These are phyloP conservation scores for Mylabris phalerata DNA, from an alignment of 1,140 invertebrate genomes.

Conservation along the genomic window DNA sequence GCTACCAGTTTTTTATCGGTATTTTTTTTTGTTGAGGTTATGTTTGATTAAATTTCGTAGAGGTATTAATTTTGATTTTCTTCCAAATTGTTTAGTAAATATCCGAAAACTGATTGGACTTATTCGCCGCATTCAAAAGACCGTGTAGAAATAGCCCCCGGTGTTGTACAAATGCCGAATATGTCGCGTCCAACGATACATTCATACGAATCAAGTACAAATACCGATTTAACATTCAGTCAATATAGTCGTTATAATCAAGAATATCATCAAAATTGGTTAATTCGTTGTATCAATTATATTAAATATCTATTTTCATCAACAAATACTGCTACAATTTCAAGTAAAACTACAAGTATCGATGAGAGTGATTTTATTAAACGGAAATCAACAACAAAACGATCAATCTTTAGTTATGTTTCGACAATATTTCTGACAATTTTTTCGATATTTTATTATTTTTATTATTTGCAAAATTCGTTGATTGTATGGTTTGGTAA, in stretches of 20 bases:
- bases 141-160: conserved; percentile 67
- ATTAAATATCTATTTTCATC: background rate
- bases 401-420: background rate
- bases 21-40: too few species aligned
- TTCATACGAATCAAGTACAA: conserved; percentile 23
- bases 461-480: conserved; percentile 11
- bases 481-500: conserved; percentile 11
- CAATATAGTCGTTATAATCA: background rate
- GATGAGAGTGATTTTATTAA: background rate
- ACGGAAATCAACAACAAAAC: background rate
- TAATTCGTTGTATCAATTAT: background rate
- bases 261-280: background rate
- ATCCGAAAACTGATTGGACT: conserved; percentile 76
- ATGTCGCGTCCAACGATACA: conserved; percentile 63
- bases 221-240: conserved; percentile 24
- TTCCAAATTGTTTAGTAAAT: conserved; percentile 49
- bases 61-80: too few species aligned
- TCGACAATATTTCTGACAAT: background rate
- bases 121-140: conserved; percentile 68
- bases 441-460: background rate
- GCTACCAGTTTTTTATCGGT: too few species aligned
- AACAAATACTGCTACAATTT: background rate
- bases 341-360: background rate
- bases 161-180: conserved; percentile 70
- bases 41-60: too few species aligned